Conservation (phyloP, 2,797 vertebrate species). For the Cyclopterus lumpus region DNA sequence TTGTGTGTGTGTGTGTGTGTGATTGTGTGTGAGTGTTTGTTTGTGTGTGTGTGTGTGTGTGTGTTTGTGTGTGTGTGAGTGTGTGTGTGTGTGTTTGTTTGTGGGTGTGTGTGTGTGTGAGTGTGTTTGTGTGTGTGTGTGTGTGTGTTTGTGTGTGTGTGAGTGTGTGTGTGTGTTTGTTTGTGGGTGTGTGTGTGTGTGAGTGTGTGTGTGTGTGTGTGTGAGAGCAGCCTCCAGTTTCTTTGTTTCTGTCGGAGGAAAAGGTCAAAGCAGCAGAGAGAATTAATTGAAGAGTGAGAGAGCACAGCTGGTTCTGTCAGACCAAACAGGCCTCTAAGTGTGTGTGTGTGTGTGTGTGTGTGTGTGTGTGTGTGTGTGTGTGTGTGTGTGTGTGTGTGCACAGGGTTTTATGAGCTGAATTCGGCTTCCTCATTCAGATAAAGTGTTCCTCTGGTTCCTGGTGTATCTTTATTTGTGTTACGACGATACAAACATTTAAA, state of each 20-base stretch:
- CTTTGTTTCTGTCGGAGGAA: slow-evolving; percentile 75
- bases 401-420: slow-evolving; percentile 8
- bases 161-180: neutral
- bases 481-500: too few species aligned
- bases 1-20: too few species aligned
- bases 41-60: too few species aligned
- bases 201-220: slow-evolving; percentile 18
- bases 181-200: neutral
- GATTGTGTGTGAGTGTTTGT: too few species aligned
- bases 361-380: slow-evolving; percentile 1
- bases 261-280: slow-evolving; percentile 83
- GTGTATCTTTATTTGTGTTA: neutral
- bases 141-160: neutral
- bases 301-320: slow-evolving; percentile 77
- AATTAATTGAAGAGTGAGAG: slow-evolving; percentile 82
- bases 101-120: too few species aligned
- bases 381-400: neutral
- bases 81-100: too few species aligned
- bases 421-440: slow-evolving; percentile 9
- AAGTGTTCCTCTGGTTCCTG: neutral
- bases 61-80: too few species aligned
- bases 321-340: slow-evolving; percentile 7
- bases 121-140: too few species aligned
- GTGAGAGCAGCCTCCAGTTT: slow-evolving; percentile 53
- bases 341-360: slow-evolving; percentile 29